Percentiles rank a stretch among this genome's conserved stretches.
Conservation (phyloP, 2,113 vertebrate genomes). For the Empidonax traillii region DNA sequence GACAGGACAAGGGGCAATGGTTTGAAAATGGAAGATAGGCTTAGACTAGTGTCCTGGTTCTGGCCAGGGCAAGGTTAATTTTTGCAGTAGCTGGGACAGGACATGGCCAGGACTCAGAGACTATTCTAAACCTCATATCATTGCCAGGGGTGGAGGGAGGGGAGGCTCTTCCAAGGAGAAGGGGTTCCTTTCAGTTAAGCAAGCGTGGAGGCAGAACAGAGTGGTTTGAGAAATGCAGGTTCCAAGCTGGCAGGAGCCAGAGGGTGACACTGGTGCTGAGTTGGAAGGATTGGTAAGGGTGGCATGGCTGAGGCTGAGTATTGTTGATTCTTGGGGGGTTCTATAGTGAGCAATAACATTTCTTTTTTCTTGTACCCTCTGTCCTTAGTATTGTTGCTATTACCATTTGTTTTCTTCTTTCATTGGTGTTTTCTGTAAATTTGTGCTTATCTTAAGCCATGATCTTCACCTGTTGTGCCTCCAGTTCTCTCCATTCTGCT, state of each 20-base stretch:
- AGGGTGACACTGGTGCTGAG: no score
- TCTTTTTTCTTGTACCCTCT: not conserved
- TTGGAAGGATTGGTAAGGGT: accelerated
- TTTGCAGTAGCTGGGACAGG: not conserved
- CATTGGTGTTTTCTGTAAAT: not conserved
- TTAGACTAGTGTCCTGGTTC: not conserved
- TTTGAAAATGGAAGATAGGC: not conserved
- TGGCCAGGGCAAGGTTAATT: not conserved
- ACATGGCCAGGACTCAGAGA: not conserved
- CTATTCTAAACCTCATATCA: not conserved
- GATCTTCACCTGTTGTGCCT: not conserved
- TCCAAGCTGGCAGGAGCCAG: accelerated
- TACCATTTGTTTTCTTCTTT: not conserved
- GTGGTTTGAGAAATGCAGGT: not conserved
- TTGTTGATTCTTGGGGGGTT: not conserved
- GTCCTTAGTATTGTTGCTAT: not conserved
- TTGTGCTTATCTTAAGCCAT: not conserved
- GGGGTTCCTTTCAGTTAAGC: not conserved
- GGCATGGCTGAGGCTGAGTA: accelerated
- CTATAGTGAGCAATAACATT: accelerated
- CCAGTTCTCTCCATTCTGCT: not conserved
- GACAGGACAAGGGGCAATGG: not conserved
- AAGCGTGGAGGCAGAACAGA: no score
- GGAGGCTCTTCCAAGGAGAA: not conserved
- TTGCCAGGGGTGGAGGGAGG: not conserved